phyloP scores from a whole-genome alignment of 2,113 vertebrate species.

The Corapipo altera region DNA sequence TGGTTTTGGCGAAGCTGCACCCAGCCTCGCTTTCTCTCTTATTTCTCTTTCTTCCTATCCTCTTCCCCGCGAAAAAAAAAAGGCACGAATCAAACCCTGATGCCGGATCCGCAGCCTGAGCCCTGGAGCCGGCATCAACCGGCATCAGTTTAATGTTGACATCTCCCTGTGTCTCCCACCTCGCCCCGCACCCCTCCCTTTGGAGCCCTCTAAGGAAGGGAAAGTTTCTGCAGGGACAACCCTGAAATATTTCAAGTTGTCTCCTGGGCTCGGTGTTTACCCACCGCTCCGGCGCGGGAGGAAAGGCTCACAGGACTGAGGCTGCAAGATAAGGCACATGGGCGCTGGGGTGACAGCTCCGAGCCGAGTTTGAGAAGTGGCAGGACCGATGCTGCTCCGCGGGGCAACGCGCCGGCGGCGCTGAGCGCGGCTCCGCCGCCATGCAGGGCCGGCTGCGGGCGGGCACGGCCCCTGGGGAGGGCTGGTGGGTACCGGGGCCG shows the following conservation, averaged over 20 bases:
- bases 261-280: background rate
- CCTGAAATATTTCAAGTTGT: slow-evolving; percentile 53
- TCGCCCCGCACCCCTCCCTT: slow-evolving; percentile 8
- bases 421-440: background rate
- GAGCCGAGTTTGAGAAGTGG: slow-evolving; percentile 2
- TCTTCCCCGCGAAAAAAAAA: background rate
- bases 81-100: background rate
- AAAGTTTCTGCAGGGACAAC: slow-evolving; percentile 62
- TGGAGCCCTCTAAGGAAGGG: slow-evolving; percentile 43
- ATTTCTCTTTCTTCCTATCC: background rate
- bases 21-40: background rate
- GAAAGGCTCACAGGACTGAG: background rate
- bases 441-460: background rate
- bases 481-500: background rate
- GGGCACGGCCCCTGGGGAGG: background rate
- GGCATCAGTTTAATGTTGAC: slow-evolving; percentile 59
- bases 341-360: slow-evolving; percentile 57
- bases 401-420: background rate
- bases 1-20: background rate
- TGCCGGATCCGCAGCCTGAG: background rate
- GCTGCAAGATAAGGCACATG: slow-evolving; percentile 50
- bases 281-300: background rate
- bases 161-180: slow-evolving; percentile 40
- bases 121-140: slow-evolving; percentile 6
- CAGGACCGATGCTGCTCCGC: background rate